phyloP scores from a whole-genome alignment of 1,140 invertebrate species.

The Odontomachus brunneus region DNA sequence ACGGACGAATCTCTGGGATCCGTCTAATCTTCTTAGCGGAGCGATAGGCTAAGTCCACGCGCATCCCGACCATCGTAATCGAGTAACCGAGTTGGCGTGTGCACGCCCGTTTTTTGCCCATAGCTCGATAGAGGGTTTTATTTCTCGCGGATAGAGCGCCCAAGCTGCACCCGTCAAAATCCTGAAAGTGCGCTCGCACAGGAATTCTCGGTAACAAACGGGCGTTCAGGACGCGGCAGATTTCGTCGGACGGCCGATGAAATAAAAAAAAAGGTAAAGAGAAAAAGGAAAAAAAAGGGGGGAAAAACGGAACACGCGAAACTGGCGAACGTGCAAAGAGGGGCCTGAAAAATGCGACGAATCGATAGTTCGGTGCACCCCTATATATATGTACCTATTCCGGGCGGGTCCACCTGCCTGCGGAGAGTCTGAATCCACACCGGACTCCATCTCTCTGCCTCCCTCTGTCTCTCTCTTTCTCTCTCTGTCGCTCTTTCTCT shows the following conservation, averaged over 20 bases:
- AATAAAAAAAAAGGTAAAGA: slow-evolving; percentile 49
- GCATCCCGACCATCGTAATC: neutral
- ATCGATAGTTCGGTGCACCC: slow-evolving; percentile 70
- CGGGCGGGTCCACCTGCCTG: slow-evolving; percentile 60
- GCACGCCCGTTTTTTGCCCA: slow-evolving; percentile 21
- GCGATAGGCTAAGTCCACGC: neutral
- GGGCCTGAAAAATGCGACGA: slow-evolving; percentile 42
- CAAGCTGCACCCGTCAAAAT: slow-evolving; percentile 45
- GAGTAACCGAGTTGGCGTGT: neutral
- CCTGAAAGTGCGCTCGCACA: slow-evolving; percentile 20
- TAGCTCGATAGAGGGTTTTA: slow-evolving; percentile 31
- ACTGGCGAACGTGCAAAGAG: slow-evolving; percentile 54
- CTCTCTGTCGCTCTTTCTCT: slow-evolving; percentile 16
- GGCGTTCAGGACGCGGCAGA: slow-evolving; percentile 35
- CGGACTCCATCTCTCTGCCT: slow-evolving; percentile 41
- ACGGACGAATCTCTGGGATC: neutral
- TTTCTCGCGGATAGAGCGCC: slow-evolving; percentile 33
- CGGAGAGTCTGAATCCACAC: slow-evolving; percentile 64
- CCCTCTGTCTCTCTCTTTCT: neutral
- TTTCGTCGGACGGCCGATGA: slow-evolving; percentile 28
- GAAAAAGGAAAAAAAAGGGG: too few species aligned
- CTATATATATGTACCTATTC: slow-evolving; percentile 58
- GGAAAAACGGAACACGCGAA: slow-evolving; percentile 8
- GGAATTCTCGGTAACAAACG: slow-evolving; percentile 56
- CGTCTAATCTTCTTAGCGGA: neutral